Percentiles rank a stretch among this genome's conserved stretches.
These are phyloP conservation scores for Alauda arvensis DNA, from an alignment of 2,797 vertebrate genomes.

Conservation along the genomic window DNA sequence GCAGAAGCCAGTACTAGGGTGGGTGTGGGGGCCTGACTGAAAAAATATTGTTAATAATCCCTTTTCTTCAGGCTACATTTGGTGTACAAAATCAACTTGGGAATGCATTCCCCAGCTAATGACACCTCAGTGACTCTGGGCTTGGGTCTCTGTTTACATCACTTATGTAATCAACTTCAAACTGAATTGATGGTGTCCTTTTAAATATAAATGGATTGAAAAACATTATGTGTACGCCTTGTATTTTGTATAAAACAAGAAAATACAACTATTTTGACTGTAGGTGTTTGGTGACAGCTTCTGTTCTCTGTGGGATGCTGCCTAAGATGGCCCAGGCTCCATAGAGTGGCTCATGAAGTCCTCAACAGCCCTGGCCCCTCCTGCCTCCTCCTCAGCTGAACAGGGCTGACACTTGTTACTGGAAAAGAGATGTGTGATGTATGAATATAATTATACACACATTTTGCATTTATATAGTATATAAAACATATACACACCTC, in stretches of 20 bases:
- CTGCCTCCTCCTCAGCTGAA: not conserved
- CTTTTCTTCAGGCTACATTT: not conserved
- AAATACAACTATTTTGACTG: constrained; percentile 67
- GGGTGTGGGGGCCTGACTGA: not conserved
- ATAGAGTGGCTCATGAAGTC: not conserved
- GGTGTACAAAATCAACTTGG: not conserved
- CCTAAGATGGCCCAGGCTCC: not conserved
- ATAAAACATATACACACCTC: not conserved
- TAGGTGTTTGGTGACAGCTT: not conserved
- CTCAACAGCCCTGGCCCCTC: not conserved
- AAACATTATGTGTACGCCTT: constrained; percentile 72
- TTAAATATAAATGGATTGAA: constrained; percentile 59
- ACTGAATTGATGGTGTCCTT: not conserved
- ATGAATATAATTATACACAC: not conserved
- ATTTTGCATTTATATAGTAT: too few relatives aligned
- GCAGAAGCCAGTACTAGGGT: not conserved
- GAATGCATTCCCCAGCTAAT: not conserved
- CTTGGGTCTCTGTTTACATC: constrained; percentile 62
- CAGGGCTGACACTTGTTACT: not conserved
- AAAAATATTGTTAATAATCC: not conserved
- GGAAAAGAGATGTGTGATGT: not conserved
- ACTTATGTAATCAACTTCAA: constrained; percentile 60
- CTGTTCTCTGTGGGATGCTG: not conserved
- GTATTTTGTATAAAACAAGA: constrained; percentile 73
- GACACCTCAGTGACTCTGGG: constrained; percentile 48